These are phyloP conservation scores for Ericerus pela DNA, from an alignment of 1,140 invertebrate genomes.

Conservation along the genomic window DNA sequence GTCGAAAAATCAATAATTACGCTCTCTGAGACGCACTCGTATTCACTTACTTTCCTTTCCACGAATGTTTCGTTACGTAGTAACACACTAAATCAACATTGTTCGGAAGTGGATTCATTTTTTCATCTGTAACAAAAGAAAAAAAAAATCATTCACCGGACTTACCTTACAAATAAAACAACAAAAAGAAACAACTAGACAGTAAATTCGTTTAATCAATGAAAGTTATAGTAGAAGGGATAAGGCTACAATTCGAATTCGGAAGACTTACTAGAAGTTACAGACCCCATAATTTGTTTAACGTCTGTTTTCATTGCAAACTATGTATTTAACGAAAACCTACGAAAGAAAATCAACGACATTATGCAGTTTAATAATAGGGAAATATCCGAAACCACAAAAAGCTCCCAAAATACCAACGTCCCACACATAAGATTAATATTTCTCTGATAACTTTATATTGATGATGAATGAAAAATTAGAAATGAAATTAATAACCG, in stretches of 20 bases:
- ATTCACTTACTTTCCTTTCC: slow-evolving; percentile 82
- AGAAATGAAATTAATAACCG: too few relatives aligned
- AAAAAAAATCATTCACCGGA: background rate
- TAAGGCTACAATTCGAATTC: background rate
- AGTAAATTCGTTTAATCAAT: background rate
- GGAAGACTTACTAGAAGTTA: background rate
- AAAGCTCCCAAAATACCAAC: too few relatives aligned
- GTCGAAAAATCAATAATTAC: background rate
- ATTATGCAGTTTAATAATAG: too few relatives aligned
- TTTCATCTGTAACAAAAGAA: slow-evolving; percentile 35
- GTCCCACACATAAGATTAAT: too few relatives aligned
- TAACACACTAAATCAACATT: slow-evolving; percentile 87
- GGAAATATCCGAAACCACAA: too few relatives aligned
- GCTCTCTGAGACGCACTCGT: background rate
- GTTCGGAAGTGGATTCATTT: slow-evolving; percentile 67
- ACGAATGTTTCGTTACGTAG: slow-evolving; percentile 87
- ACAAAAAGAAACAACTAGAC: too few relatives aligned
- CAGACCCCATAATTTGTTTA: background rate
- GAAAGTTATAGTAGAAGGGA: background rate
- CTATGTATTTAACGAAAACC: background rate
- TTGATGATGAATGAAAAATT: too few relatives aligned
- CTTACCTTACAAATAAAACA: background rate
- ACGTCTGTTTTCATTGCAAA: background rate
- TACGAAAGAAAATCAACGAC: slow-evolving; percentile 12
- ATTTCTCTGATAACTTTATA: too few relatives aligned